These are phyloP conservation scores for Phylloscopus whistleri DNA, from an alignment of 2,113 vertebrate genomes.

Conservation along the genomic window DNA sequence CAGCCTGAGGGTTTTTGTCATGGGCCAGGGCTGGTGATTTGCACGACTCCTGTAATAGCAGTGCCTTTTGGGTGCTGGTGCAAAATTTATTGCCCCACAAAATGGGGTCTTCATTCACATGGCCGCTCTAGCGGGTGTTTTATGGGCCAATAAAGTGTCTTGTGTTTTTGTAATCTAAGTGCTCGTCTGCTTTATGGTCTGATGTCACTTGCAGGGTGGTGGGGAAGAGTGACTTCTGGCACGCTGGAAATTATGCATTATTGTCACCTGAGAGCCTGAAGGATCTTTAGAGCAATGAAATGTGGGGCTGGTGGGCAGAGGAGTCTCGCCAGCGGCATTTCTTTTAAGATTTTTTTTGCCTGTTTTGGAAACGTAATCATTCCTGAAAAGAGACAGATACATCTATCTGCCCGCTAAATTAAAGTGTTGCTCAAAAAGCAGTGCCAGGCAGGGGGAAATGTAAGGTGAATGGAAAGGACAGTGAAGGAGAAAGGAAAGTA, in stretches of 20 bases:
- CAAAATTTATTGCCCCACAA: constrained; percentile 20
- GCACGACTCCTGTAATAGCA: background rate
- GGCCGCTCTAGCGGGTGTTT: background rate
- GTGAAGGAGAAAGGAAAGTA: background rate
- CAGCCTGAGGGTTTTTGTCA: background rate
- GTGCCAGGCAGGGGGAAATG: background rate
- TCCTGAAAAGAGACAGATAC: background rate
- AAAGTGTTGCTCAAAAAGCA: background rate
- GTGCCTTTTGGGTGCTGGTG: constrained; percentile 4
- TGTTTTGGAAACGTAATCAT: background rate
- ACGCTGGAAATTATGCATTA: background rate
- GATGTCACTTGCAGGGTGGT: background rate
- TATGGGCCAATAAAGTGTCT: constrained; percentile 36
- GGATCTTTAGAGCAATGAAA: constrained; percentile 4
- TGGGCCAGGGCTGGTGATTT: background rate
- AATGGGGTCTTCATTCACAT: constrained; percentile 39
- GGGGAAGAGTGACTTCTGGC: background rate
- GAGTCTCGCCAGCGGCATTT: background rate
- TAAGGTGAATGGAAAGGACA: background rate
- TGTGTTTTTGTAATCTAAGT: constrained; percentile 51
- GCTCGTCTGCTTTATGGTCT: constrained; percentile 38
- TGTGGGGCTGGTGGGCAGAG: background rate
- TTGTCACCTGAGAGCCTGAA: constrained; percentile 8
- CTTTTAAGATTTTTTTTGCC: background rate
- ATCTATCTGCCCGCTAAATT: constrained; percentile 12